Evolutionary conservation across 1,140 invertebrate species (phyloP).

Genomic region (Acromyrmex echinatior): DNA sequence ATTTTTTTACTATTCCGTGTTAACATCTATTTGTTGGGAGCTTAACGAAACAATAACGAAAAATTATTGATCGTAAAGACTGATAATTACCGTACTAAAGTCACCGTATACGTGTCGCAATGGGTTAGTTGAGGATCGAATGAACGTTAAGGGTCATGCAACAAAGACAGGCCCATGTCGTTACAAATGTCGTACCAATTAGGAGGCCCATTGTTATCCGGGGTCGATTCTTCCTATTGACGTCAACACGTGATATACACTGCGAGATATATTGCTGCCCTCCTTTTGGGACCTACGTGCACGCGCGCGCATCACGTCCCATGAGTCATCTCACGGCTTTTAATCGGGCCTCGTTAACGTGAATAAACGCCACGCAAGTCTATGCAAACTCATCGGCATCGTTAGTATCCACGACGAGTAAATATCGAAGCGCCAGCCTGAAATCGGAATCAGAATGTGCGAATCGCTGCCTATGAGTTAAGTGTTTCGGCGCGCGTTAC

Average conservation of each 20-base stretch:
- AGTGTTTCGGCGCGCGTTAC: constrained; percentile 26
- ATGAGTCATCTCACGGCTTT: constrained; percentile 46
- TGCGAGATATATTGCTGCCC: constrained; percentile 33
- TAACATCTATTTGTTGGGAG: neutral
- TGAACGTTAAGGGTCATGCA: constrained; percentile 58
- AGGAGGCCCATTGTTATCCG: constrained; percentile 80
- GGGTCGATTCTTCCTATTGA: constrained; percentile 66
- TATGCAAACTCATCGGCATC: constrained; percentile 58
- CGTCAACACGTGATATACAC: constrained; percentile 70
- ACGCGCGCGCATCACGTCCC: constrained; percentile 21
- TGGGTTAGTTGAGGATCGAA: constrained; percentile 62
- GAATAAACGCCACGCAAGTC: constrained; percentile 46
- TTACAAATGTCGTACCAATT: constrained; percentile 78
- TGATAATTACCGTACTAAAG: constrained; percentile 57
- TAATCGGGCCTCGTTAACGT: constrained; percentile 64
- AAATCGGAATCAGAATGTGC: constrained; percentile 62
- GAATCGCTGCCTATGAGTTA: constrained; percentile 49
- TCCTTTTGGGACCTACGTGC: constrained; percentile 42
- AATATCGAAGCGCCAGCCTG: constrained; percentile 60
- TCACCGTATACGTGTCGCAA: constrained; percentile 62
- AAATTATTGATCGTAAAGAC: constrained; percentile 21
- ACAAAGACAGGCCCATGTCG: constrained; percentile 69
- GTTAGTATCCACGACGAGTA: constrained; percentile 54
- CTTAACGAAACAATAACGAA: neutral
- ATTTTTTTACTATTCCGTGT: neutral